phyloP scores from a whole-genome alignment of 1,140 invertebrate genomes.

The Idris sp. region DNA sequence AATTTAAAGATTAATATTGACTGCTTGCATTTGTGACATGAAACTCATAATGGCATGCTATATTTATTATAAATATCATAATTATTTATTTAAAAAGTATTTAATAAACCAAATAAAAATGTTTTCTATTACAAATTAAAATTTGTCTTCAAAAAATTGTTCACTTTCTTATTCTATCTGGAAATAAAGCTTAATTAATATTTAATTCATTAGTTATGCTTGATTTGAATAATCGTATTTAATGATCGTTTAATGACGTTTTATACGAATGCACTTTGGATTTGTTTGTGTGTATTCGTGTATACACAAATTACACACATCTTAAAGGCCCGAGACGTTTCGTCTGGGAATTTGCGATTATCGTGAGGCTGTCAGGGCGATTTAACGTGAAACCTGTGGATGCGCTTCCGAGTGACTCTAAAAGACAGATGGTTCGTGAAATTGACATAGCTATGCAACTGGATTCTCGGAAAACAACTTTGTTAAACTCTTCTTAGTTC shows the following conservation, averaged over 20 bases:
- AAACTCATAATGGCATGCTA: conserved; percentile 30
- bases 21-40: conserved; percentile 60
- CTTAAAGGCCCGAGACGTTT: conserved; percentile 41
- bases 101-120: no score
- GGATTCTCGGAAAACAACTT: conserved; percentile 58
- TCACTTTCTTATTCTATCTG: no score
- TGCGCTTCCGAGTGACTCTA: conserved; percentile 58
- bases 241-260: conserved; percentile 36
- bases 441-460: conserved; percentile 58
- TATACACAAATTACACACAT: conserved; percentile 19
- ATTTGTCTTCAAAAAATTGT: neutral
- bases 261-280: conserved; percentile 6
- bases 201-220: conserved; percentile 22
- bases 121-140: no score
- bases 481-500: no score
- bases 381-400: conserved; percentile 55
- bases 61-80: conserved; percentile 37
- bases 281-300: neutral
- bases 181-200: conserved; percentile 13
- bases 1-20: conserved; percentile 72
- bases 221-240: conserved; percentile 34
- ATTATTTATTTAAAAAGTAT: no score
- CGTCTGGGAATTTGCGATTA: conserved; percentile 60
- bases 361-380: conserved; percentile 54
- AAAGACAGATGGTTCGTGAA: conserved; percentile 54